phyloP scores from a whole-genome alignment of 2,888 invertebrate genomes.

The Drosophila subquinaria region DNA sequence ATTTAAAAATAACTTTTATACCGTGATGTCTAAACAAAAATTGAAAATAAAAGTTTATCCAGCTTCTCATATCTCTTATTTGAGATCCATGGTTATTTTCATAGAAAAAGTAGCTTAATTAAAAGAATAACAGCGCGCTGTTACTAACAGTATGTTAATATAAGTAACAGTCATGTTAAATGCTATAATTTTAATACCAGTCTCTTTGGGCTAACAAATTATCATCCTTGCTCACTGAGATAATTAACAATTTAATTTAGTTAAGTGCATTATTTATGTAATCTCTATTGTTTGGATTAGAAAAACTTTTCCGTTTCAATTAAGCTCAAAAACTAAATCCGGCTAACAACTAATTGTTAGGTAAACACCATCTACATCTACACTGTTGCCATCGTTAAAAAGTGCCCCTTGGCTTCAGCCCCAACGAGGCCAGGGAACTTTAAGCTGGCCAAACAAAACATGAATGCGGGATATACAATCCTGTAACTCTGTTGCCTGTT shows the following conservation, averaged over 20 bases:
- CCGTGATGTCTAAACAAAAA: too few relatives aligned
- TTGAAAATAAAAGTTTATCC: too few relatives aligned
- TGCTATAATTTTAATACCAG: background rate
- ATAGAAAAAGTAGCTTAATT: too few relatives aligned
- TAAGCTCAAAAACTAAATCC: constrained; percentile 14
- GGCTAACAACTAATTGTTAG: constrained; percentile 26
- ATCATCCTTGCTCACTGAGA: background rate
- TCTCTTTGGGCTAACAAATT: background rate
- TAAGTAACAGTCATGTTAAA: background rate
- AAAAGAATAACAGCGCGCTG: background rate
- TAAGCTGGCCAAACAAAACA: constrained; percentile 38
- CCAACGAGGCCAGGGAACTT: constrained; percentile 26
- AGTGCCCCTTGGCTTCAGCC: constrained; percentile 35
- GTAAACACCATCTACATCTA: constrained; percentile 6
- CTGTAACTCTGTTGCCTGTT: background rate
- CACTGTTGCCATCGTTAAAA: constrained; percentile 30
- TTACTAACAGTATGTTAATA: background rate
- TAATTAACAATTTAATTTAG: background rate
- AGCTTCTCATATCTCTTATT: too few relatives aligned
- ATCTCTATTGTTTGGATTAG: background rate
- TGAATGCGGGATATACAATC: constrained; percentile 6
- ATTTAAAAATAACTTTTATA: too few relatives aligned
- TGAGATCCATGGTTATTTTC: too few relatives aligned
- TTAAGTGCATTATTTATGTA: background rate
- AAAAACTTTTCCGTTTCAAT: constrained; percentile 14